A percentile compares a stretch with the other conserved stretches of the same genome.
Conservation (phyloP, 2,113 vertebrate species). For the Nesogale talazaci region DNA sequence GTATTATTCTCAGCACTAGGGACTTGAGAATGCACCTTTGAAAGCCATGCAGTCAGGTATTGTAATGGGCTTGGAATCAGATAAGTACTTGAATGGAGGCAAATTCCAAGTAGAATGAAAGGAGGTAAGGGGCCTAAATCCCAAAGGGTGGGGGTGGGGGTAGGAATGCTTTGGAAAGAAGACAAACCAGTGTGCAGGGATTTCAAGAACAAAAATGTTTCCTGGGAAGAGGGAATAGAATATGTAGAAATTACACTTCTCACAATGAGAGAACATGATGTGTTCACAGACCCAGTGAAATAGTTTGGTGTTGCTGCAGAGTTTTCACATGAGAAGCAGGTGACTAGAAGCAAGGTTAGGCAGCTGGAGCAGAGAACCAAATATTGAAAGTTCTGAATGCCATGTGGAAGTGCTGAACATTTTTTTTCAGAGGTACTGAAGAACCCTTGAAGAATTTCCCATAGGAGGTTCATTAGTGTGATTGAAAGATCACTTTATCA, state of each 20-base stretch:
- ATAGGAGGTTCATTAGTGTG: neutral
- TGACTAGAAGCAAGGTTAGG: neutral
- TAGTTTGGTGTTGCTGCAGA: neutral
- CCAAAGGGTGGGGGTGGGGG: neutral
- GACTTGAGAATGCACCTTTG: neutral
- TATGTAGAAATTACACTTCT: neutral
- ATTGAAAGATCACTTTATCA: neutral
- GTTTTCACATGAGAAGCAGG: neutral
- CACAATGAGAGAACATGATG: neutral
- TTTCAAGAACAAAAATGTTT: slow-evolving; percentile 2
- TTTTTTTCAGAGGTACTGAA: neutral
- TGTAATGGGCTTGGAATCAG: neutral
- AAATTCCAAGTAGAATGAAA: neutral
- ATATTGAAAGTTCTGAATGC: neutral
- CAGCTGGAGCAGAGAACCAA: neutral
- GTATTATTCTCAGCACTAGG: neutral
- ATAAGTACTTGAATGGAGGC: neutral
- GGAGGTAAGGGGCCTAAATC: neutral
- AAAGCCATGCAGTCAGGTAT: neutral
- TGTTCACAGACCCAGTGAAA: neutral
- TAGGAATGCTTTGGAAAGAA: neutral
- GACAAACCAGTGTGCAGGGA: neutral
- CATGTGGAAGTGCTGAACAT: neutral
- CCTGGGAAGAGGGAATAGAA: neutral
- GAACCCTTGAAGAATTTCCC: neutral